phyloP scores from a whole-genome alignment of 2,113 vertebrate genomes.

The Phalacrocorax pelagicus region DNA sequence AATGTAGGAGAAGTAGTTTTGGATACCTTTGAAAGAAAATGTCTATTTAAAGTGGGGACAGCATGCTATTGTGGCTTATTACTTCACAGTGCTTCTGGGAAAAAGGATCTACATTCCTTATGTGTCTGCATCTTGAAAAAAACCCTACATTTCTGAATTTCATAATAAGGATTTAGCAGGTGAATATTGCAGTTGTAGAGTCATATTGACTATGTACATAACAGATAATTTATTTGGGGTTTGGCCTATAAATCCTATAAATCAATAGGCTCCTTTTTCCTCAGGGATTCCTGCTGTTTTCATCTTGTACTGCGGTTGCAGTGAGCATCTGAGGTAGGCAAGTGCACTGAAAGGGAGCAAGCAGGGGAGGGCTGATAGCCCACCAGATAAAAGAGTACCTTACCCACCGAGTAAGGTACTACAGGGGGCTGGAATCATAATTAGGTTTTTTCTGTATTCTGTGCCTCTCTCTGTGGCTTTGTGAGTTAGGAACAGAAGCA shows the following conservation, averaged over 20 bases:
- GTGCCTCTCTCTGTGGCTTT: not conserved
- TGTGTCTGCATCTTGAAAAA: not conserved
- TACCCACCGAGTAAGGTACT: not conserved
- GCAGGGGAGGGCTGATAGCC: not conserved
- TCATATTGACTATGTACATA: not conserved
- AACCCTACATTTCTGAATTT: not conserved
- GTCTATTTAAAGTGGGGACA: not conserved
- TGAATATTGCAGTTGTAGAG: not conserved
- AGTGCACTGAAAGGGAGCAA: not conserved
- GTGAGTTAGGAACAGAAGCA: not conserved
- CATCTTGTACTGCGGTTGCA: not conserved
- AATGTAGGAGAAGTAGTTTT: not conserved
- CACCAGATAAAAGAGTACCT: too few species aligned
- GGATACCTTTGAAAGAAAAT: not conserved
- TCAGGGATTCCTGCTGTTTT: not conserved
- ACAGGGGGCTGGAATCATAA: not conserved
- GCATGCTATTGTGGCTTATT: not conserved
- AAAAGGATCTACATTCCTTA: not conserved
- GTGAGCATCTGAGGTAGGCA: not conserved
- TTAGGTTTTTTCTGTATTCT: not conserved
- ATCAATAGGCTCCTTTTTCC: not conserved
- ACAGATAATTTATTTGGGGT: not conserved
- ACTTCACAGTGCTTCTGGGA: not conserved
- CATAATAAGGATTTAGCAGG: not conserved
- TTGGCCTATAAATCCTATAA: not conserved